Evolutionary conservation across 2,888 invertebrate species (phyloP), one percentile per base, ranked within the genome.

Genomic region (Sepioteuthis lessoniana): DNA sequence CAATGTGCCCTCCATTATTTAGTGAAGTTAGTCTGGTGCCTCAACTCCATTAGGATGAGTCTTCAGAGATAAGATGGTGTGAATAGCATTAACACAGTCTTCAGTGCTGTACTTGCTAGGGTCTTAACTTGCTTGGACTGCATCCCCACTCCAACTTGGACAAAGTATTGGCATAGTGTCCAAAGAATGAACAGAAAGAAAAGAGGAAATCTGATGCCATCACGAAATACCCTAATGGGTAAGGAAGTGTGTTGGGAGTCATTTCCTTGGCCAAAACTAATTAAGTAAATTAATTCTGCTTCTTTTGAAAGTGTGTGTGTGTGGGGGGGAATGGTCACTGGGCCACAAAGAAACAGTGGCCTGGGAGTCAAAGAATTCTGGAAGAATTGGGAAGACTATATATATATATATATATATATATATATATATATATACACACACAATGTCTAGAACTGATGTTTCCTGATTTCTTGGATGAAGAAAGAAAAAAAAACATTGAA

Each of bases 191-290:
- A 31, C 76, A 10, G 4, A 55, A 55, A 55, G 55, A 55, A 55
- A 55, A 25, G 76, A 21, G 50, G 50, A 76, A 76, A 76, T 76
- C 76, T 76, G 76, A 76, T 76, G n/a, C n/a, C 10, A 76, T 76
- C 76, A 76, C 76, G 76, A 76, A 76, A 76, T 76, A 76, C 76
- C n/a, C 76, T 76, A 76, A 76, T 76, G 76, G 76, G n/a, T n/a
- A n/a, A 76, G 76, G 76, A 76, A n/a, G 76, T 76, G 76, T 8
- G 76, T 13, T n/a, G 76, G 76, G 76, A n/a, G n/a, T 76, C 13
- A 76, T 76, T 76, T 76, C 76, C 76, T 76, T 76, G 76, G 76
- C 76, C 76, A 10, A 76, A 76, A 76, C 76, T 76, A 76, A 76
- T 76, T 76, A n/a, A 76, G 31, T 76, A 76, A 76, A 76, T 76